Conservation (phyloP, 2,113 vertebrate species). For the Oreochromis spilurus region DNA sequence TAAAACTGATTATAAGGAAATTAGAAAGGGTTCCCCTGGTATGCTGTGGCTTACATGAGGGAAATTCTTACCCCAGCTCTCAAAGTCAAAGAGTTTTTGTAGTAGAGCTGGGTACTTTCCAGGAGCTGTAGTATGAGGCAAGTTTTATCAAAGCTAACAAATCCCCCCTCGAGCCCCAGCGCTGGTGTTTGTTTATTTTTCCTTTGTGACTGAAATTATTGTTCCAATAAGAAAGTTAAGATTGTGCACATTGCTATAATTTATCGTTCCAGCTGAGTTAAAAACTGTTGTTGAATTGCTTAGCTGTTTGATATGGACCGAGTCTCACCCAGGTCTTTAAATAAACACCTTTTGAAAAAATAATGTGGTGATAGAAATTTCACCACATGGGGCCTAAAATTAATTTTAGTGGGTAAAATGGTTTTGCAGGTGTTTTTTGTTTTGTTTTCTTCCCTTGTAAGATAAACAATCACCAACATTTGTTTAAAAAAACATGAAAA, state of each 20-base stretch:
- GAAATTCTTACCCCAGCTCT: neutral
- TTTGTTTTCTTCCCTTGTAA: neutral
- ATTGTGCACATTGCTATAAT: neutral
- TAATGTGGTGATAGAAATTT: neutral
- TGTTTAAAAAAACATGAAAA: neutral
- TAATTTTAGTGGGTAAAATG: neutral
- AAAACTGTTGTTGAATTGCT: neutral
- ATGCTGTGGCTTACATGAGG: neutral
- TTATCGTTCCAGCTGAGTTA: neutral
- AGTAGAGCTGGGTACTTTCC: conserved; percentile 16
- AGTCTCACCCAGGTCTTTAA: neutral
- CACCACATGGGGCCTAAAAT: neutral
- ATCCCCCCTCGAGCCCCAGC: neutral
- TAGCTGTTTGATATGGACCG: neutral
- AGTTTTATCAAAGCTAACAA: neutral
- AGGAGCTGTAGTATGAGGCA: neutral
- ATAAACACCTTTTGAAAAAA: neutral
- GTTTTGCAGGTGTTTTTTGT: neutral
- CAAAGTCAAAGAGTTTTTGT: neutral
- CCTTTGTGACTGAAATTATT: neutral
- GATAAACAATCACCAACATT: neutral
- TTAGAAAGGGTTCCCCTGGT: neutral
- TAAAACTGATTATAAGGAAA: neutral
- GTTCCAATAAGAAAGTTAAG: neutral
- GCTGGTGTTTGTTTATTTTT: neutral